Evolutionary conservation across 2,113 vertebrate species (phyloP).

Genomic region (Cnemophilus loriae): DNA sequence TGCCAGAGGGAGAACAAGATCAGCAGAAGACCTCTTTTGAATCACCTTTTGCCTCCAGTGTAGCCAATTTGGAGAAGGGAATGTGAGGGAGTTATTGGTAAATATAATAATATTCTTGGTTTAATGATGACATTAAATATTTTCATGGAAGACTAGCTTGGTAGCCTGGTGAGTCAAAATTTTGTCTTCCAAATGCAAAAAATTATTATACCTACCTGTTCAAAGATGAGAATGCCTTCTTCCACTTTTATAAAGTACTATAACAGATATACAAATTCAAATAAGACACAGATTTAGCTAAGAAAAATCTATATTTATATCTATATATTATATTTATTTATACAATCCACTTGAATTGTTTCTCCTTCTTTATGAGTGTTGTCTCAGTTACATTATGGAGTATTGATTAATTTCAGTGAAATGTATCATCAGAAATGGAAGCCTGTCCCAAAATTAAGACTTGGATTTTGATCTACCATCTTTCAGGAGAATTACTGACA

Average conservation of each 20-base stretch:
- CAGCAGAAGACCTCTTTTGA: not conserved
- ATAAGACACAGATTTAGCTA: not conserved
- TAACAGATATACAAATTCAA: not conserved
- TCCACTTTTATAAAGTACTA: not conserved
- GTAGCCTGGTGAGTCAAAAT: not conserved
- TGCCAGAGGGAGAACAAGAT: not conserved
- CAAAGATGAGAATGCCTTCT: not conserved
- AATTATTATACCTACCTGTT: not conserved
- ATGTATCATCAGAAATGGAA: not conserved
- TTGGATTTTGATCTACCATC: not conserved
- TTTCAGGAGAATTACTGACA: not conserved
- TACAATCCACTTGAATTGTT: not conserved
- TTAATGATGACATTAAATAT: not conserved
- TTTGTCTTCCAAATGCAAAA: not conserved
- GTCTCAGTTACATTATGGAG: not conserved
- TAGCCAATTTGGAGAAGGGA: not conserved
- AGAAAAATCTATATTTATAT: not conserved
- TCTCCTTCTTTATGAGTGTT: not conserved
- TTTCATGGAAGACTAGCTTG: not conserved
- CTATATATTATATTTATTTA: not conserved
- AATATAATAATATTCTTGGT: not conserved
- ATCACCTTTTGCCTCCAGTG: not conserved
- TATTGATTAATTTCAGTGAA: not conserved
- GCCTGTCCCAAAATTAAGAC: not conserved
- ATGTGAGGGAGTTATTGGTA: accelerated